Evolutionary conservation across 2,888 invertebrate genomes (phyloP).

Genomic region (Drosophila cracens): DNA sequence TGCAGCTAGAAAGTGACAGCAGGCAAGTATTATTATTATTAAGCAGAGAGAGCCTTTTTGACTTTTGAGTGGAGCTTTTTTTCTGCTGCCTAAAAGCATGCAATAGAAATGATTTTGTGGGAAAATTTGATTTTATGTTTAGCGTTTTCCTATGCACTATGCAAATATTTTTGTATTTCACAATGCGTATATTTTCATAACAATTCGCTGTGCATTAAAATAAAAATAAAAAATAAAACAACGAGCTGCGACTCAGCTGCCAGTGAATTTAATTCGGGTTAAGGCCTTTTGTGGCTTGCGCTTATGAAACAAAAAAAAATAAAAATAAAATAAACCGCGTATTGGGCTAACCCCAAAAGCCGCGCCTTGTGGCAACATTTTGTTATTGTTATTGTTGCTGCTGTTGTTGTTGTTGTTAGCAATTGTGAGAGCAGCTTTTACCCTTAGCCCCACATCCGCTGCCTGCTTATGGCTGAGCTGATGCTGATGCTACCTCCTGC

Average conservation of each 20-base stretch:
- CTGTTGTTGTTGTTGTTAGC: slow-evolving; percentile 45
- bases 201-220: slow-evolving; percentile 73
- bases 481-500: slow-evolving; percentile 8
- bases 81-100: slow-evolving; percentile 30
- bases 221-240: slow-evolving; percentile 57
- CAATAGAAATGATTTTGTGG: slow-evolving; percentile 24
- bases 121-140: slow-evolving; percentile 7
- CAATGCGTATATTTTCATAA: slow-evolving; percentile 34
- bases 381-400: slow-evolving; percentile 62
- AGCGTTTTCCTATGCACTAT: slow-evolving; percentile 31
- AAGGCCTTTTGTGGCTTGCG: slow-evolving; percentile 55
- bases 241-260: slow-evolving; percentile 30
- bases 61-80: slow-evolving; percentile 3
- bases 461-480: slow-evolving; percentile 37
- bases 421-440: slow-evolving; percentile 47
- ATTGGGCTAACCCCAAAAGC: slow-evolving; percentile 67
- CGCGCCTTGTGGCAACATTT: slow-evolving; percentile 57
- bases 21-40: slow-evolving; percentile 43
- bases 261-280: slow-evolving; percentile 65
- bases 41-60: not conserved
- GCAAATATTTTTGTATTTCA: slow-evolving; percentile 48
- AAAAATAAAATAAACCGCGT: slow-evolving; percentile 45
- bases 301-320: slow-evolving; percentile 34
- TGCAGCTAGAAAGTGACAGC: slow-evolving; percentile 34
- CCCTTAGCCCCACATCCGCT: slow-evolving; percentile 39